A percentile compares a stretch with the other conserved stretches of the same genome.
phyloP scores from a whole-genome alignment of 1,140 invertebrate species.

The Bombus haemorrhoidalis region DNA sequence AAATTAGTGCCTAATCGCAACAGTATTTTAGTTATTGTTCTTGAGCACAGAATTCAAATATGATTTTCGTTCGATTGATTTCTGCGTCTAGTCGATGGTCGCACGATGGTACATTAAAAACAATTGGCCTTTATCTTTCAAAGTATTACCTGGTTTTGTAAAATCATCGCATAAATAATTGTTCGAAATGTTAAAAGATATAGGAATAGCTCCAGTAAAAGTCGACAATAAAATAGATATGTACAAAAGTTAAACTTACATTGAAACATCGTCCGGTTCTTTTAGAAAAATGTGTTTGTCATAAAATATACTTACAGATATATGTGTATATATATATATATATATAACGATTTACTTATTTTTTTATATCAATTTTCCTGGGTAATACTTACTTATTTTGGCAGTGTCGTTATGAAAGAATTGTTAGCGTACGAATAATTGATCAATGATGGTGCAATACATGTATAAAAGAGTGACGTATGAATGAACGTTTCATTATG shows the following conservation, averaged over 20 bases:
- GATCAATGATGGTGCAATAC: neutral
- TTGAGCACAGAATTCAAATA: constrained; percentile 74
- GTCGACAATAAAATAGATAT: too few species aligned
- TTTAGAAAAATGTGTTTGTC: constrained; percentile 9
- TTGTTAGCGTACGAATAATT: constrained; percentile 25
- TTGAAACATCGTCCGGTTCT: constrained; percentile 6
- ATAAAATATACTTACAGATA: constrained; percentile 7
- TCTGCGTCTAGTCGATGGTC: constrained; percentile 53
- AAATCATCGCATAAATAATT: neutral
- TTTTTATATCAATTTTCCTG: neutral
- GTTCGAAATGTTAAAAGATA: neutral
- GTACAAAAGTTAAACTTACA: neutral
- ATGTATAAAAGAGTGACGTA: neutral
- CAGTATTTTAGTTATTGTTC: constrained; percentile 78
- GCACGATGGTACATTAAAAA: neutral
- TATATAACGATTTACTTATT: neutral
- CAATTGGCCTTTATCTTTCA: neutral
- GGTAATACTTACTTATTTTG: constrained; percentile 2
- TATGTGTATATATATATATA: neutral
- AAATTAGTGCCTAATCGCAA: constrained; percentile 62
- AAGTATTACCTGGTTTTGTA: neutral
- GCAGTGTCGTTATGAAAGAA: constrained; percentile 42
- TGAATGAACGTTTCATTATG: neutral
- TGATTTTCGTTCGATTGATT: constrained; percentile 49
- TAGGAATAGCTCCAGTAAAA: neutral